phyloP scores from a whole-genome alignment of 1,140 invertebrate species.

The Frieseomelitta varia region DNA sequence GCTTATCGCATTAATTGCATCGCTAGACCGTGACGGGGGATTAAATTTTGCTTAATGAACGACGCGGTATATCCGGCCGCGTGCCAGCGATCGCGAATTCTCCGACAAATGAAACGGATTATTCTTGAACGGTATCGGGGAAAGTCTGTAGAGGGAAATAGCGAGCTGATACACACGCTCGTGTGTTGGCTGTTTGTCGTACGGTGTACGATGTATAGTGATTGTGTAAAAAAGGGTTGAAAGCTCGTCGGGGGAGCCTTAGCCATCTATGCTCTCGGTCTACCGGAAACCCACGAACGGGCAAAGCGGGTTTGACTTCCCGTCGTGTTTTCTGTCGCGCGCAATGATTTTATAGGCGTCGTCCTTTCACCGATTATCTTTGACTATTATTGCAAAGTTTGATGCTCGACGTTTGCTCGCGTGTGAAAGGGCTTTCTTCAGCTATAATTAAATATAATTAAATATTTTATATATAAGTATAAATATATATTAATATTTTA shows the following conservation, averaged over 20 bases:
- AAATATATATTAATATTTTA: no score
- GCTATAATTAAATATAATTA: no score
- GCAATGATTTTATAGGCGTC: background rate
- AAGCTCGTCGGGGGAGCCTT: background rate
- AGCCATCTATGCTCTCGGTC: background rate
- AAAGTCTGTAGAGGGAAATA: background rate
- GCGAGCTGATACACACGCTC: background rate
- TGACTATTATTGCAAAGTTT: background rate
- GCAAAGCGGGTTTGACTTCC: background rate
- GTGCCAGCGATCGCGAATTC: background rate
- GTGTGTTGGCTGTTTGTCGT: background rate
- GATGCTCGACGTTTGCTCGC: background rate
- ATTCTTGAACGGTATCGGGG: slow-evolving; percentile 25
- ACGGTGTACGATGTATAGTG: no score
- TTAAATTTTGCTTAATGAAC: slow-evolving; percentile 60
- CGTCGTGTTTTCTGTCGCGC: background rate
- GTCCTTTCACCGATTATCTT: background rate
- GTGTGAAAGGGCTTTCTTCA: background rate
- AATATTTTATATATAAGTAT: no score
- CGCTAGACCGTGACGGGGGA: slow-evolving; percentile 37
- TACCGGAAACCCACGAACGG: background rate
- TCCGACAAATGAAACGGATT: slow-evolving; percentile 36
- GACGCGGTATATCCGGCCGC: background rate
- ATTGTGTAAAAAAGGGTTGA: slow-evolving; percentile 11
- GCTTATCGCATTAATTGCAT: slow-evolving; percentile 64